Conservation (phyloP, 1,140 invertebrate genomes). For the Caenorhabditis inopinata region DNA sequence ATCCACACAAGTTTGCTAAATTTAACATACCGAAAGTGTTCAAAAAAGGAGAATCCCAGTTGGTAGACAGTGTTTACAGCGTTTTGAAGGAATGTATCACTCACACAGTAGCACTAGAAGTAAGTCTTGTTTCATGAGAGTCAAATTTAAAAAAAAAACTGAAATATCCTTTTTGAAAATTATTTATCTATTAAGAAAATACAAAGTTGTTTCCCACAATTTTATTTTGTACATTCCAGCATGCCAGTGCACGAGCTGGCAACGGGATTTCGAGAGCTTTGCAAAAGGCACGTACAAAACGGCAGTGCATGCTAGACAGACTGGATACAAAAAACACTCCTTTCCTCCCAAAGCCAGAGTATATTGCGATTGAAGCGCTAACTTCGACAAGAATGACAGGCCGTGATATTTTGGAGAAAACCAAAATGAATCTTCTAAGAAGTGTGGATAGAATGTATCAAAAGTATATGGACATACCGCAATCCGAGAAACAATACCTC, state of each 20-base stretch:
- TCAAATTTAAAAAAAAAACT: no score
- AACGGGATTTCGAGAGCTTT: background rate
- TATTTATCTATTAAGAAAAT: no score
- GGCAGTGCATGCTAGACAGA: background rate
- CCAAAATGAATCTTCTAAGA: background rate
- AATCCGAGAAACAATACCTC: no score
- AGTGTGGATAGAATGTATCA: no score
- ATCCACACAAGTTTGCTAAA: background rate
- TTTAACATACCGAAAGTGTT: background rate
- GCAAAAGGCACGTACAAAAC: background rate
- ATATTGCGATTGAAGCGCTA: background rate
- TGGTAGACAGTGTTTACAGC: background rate
- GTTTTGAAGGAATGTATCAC: background rate
- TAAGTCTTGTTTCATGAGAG: no score
- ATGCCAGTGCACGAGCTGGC: background rate
- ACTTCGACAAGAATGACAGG: background rate
- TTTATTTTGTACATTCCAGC: no score
- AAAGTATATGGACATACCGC: no score
- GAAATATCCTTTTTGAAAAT: no score
- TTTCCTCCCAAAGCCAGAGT: background rate
- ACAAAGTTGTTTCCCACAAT: no score
- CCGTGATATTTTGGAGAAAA: background rate
- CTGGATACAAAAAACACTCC: background rate
- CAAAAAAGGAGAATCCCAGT: background rate
- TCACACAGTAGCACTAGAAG: background rate